Base-by-base conservation (phyloP, 1,140 invertebrate genomes). In the Bombus affinis region DNA sequence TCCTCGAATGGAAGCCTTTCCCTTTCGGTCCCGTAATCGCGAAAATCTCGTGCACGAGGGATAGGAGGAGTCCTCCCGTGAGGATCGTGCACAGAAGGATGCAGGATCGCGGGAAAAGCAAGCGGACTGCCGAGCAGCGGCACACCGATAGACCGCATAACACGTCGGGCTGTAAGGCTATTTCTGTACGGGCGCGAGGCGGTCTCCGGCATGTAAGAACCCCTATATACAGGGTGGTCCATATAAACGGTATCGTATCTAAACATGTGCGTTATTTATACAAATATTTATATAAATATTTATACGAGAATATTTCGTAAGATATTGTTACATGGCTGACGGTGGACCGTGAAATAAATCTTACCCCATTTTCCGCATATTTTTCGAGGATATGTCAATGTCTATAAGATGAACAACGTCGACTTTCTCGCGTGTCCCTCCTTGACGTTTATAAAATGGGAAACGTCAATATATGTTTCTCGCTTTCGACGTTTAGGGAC, bases 171-270 rank as follows among this genome's bases (percentile, higher is more conserved):
- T 90, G 73, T 89, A 82, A 87, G 81, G 89, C 80, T 90, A 90
- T 90, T 90, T 90, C 89, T 90, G 89, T 89, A 90, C 89, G 85
- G 81, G 85, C 87, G 81, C 85, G 87, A 83, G 77, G 88, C 88
- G 73, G 85, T 84, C 88, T 90, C 85, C 85, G 88, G 83, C 88
- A 80, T 72, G 87, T 81, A 72, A 86, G 44, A 82, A 87, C 82
- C 78, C 83, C 73, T 81, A 71, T 83, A 78, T 85, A 66, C 65
- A 66, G n/a, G 28, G 65, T 66, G 65, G 32, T 35, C n/a, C 65
- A 3, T 66, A 32, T 13, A 28, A 62, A n/a, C 28, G 28, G 13
- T 12, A n/a, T 53, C 47, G 47, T 8, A 6, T 53, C 18, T 53
- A 8, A 53, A 22, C 6, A 8, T 53, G 18, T 53, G 47, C 47